Conservation (phyloP, 2,113 vertebrate species). For the Triplophysa tibetana region DNA sequence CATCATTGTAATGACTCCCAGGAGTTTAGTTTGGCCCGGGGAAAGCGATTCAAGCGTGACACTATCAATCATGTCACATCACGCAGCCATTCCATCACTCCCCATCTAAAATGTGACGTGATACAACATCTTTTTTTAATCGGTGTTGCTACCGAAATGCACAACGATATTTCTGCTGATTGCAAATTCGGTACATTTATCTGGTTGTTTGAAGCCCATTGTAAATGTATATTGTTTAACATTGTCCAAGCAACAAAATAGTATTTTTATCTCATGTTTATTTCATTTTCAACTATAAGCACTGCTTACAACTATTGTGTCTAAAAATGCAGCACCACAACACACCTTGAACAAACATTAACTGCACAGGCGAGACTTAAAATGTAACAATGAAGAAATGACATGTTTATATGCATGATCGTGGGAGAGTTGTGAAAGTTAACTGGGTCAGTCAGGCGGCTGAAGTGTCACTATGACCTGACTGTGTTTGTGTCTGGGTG, state of each 20-base stretch:
- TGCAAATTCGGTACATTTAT: neutral
- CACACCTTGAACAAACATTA: too few relatives aligned
- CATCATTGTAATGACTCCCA: conserved; percentile 40
- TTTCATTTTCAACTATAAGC: too few relatives aligned
- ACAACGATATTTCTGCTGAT: neutral
- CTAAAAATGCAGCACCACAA: too few relatives aligned
- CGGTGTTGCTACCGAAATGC: neutral
- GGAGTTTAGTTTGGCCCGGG: conserved; percentile 34
- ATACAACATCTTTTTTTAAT: conserved; percentile 21
- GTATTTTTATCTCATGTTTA: too few relatives aligned
- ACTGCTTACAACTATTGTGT: neutral
- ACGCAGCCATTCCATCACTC: conserved; percentile 6
- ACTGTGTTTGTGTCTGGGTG: conserved; percentile 13
- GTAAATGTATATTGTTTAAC: neutral
- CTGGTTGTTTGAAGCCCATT: conserved; percentile 1
- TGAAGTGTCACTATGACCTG: conserved; percentile 1
- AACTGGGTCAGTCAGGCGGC: neutral
- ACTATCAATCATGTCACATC: conserved; percentile 31
- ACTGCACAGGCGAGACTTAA: neutral
- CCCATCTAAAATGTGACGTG: conserved; percentile 6
- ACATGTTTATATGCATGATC: neutral
- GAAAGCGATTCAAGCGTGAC: conserved; percentile 21
- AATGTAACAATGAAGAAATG: neutral
- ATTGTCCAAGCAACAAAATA: too few relatives aligned
- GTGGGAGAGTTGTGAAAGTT: neutral